Base-by-base conservation (phyloP, 2,113 vertebrate genomes). In the Cyprinodon brontotheroides region DNA sequence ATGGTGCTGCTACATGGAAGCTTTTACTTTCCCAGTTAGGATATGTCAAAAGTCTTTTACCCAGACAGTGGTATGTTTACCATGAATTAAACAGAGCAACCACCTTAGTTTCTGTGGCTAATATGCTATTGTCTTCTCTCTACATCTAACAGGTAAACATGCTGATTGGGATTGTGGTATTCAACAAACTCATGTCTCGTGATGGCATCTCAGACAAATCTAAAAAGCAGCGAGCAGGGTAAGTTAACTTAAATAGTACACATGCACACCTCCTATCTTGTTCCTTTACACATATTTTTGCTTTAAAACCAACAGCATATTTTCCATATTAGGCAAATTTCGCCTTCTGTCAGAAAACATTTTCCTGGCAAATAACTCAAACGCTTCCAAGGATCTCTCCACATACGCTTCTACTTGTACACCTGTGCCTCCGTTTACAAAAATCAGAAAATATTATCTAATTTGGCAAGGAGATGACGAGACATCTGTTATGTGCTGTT, bases 141-240 rank as follows among this genome's bases (percentile, higher is more conserved):
- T 48, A 59, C 85, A 20, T 91, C 47, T 75, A 76, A 61, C 91
- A 99, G 98, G 97, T 99, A 87, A 99, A 99, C 87, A 99, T 99
- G 98, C 94, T 99, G 66, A 98, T 99, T 1, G 98, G 98, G 72
- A 99, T 99, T 69, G 96, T 99, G 68, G 97, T 99, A 64, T 99
- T 99, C 93, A 99, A 99, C 94, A 99, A 99, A 92, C 97, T 99
- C 86, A 98, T 99, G 97, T 96, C 97, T 68, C 95, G 97, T 0
- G 98, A 99, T 0, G 97, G 98, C 87, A 98, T 99, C 93, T 98
- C 98, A 59, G 98, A 99, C 95, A 99, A 99, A 89, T 98, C 97
- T 79, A 98, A 99, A 95, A 99, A 99, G 95, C 98, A 99, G 89
- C 94, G 97, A 92, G 98, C 97, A 3, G 98, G 97, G 98, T 99